Evolutionary conservation across 2,888 invertebrate species (phyloP).

Genomic region (Eristalis pertinax): DNA sequence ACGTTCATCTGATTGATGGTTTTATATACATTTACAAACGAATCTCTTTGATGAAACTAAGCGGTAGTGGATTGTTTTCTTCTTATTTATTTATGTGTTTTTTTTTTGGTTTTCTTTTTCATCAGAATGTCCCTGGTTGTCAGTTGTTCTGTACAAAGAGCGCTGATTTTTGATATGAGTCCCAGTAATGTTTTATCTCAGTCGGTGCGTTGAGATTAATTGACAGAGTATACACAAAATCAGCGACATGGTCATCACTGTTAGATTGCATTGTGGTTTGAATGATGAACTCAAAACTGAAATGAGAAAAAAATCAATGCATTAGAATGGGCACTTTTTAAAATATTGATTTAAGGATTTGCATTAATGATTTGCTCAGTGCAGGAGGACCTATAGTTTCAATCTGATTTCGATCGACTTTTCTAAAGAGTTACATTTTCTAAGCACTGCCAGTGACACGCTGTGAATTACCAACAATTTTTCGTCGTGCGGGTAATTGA

Average conservation of each 20-base stretch:
- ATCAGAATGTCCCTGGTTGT: not conserved
- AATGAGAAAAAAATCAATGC: conserved; percentile 38
- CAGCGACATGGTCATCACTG: conserved; percentile 49
- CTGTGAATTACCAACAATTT: too few species aligned
- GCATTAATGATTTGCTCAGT: too few species aligned
- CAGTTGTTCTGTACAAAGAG: conserved; percentile 48
- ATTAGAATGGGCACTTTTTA: not conserved
- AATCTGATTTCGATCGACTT: too few species aligned
- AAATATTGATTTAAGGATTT: too few species aligned
- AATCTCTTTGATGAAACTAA: not conserved
- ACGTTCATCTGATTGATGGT: conserved; percentile 3
- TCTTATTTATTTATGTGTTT: not conserved
- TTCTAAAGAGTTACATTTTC: too few species aligned
- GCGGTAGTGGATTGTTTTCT: not conserved
- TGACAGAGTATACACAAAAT: conserved; percentile 62
- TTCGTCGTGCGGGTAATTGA: too few species aligned
- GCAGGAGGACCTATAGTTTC: too few species aligned
- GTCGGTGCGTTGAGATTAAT: conserved; percentile 45
- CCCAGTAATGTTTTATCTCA: conserved; percentile 57
- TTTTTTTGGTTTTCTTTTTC: not conserved
- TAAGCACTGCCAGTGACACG: too few species aligned
- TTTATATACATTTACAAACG: conserved; percentile 34
- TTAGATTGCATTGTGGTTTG: conserved; percentile 36
- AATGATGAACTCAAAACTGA: conserved; percentile 73
- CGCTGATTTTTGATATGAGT: not conserved